phyloP scores from a whole-genome alignment of 2,797 vertebrate species.

The Hybognathus amarus region DNA sequence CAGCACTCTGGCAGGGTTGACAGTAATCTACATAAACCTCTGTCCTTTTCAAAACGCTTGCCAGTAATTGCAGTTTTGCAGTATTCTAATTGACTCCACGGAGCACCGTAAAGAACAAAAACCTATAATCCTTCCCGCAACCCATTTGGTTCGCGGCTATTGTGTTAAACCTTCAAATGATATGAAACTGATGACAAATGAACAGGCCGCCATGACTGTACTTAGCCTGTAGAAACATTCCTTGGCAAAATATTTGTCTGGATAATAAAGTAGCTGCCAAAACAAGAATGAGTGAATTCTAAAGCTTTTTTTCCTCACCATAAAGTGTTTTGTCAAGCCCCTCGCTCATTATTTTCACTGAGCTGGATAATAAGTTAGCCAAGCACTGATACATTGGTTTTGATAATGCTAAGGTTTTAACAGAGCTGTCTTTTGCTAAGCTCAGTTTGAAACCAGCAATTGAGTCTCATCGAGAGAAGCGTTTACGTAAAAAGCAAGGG shows the following conservation, averaged over 20 bases:
- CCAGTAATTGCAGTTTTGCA: slow-evolving; percentile 50
- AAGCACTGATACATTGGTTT: slow-evolving; percentile 69
- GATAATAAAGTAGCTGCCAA: slow-evolving; percentile 66
- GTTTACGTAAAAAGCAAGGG: slow-evolving; percentile 62
- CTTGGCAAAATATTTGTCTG: slow-evolving; percentile 57
- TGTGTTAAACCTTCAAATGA: slow-evolving; percentile 58
- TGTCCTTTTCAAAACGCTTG: slow-evolving; percentile 65
- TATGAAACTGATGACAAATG: slow-evolving; percentile 58
- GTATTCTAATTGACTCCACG: slow-evolving; percentile 60
- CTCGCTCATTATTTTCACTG: slow-evolving; percentile 74
- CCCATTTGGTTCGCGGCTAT: slow-evolving; percentile 40
- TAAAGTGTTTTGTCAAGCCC: slow-evolving; percentile 76
- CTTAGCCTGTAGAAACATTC: slow-evolving; percentile 61
- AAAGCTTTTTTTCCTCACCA: slow-evolving; percentile 61
- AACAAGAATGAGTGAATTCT: slow-evolving; percentile 61
- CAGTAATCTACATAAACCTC: slow-evolving; percentile 61
- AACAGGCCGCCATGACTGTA: slow-evolving; percentile 58
- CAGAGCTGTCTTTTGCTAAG: slow-evolving; percentile 69
- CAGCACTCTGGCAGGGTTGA: slow-evolving; percentile 58
- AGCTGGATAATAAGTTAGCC: slow-evolving; percentile 82
- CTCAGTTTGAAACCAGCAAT: slow-evolving; percentile 66
- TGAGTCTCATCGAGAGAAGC: slow-evolving; percentile 57
- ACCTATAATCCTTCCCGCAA: slow-evolving; percentile 44
- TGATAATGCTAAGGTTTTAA: slow-evolving; percentile 73
- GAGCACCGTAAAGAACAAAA: slow-evolving; percentile 53